Conservation (phyloP, 2,113 vertebrate genomes). For the Aptenodytes forsteri region DNA sequence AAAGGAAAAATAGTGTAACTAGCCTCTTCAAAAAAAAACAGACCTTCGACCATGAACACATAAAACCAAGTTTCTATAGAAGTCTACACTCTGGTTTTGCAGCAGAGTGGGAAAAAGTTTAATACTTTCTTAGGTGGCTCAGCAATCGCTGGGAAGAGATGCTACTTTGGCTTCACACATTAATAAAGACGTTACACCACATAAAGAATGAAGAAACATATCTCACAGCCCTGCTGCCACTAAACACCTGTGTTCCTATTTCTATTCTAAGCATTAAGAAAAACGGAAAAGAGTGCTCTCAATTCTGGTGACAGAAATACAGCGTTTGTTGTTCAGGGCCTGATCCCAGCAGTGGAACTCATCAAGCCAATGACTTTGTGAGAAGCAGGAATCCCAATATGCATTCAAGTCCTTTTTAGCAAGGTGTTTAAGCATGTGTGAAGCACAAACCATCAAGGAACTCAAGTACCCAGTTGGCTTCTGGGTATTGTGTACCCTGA, state of each 20-base stretch:
- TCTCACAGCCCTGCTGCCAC: not conserved
- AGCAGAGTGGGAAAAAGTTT: not conserved
- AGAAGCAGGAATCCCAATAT: not conserved
- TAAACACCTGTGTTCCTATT: not conserved
- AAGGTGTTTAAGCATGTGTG: not conserved
- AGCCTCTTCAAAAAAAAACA: not conserved
- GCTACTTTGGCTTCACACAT: not conserved
- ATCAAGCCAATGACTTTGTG: not conserved
- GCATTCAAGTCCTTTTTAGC: not conserved
- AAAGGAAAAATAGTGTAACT: not conserved
- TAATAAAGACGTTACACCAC: not conserved
- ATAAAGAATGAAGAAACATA: not conserved
- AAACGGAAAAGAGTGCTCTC: not conserved
- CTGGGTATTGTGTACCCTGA: not conserved
- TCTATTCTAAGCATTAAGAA: not conserved
- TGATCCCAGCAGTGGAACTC: not conserved
- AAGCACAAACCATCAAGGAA: not conserved
- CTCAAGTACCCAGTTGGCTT: not conserved
- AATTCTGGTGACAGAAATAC: not conserved
- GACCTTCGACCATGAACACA: not conserved
- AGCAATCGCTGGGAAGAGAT: not conserved
- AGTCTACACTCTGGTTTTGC: not conserved
- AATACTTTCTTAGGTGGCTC: not conserved
- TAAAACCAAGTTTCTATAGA: not conserved
- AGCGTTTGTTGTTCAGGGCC: not conserved